Conservation (phyloP, 2,888 invertebrate genomes). For the Caenorhabditis japonica region DNA sequence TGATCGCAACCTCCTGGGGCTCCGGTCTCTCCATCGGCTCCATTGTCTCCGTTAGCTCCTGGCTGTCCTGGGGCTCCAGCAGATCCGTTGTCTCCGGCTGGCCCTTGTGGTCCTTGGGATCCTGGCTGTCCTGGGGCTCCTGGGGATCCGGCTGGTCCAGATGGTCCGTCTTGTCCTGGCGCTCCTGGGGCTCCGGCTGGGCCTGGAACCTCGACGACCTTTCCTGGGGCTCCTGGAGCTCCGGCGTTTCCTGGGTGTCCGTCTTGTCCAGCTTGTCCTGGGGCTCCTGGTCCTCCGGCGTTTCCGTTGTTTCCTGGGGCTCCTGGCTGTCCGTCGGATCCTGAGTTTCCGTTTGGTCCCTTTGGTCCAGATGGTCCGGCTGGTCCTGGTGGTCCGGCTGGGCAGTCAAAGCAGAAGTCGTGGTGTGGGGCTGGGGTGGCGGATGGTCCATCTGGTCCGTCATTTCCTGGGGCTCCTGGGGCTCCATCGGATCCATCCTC, state of each 20-base stretch:
- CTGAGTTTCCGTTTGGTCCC: constrained; percentile 70
- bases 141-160: constrained; percentile 58
- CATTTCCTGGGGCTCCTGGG: constrained; percentile 67
- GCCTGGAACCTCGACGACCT: constrained; percentile 55
- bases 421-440: constrained; percentile 62
- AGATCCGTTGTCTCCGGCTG: too few relatives aligned
- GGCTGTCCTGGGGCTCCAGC: constrained; percentile 66
- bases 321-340: too few relatives aligned
- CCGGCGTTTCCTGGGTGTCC: constrained; percentile 65
- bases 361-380: constrained; percentile 66
- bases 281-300: constrained; percentile 58
- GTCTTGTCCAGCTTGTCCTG: constrained; percentile 59
- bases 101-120: constrained; percentile 62
- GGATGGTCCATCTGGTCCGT: constrained; percentile 69
- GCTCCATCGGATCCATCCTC: constrained; percentile 64
- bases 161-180: constrained; percentile 60
- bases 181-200: constrained; percentile 61
- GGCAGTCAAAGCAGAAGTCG: constrained; percentile 67
- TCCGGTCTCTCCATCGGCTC: too few relatives aligned
- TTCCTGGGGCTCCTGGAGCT: constrained; percentile 64
- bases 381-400: constrained; percentile 61
- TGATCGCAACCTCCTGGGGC: too few relatives aligned
- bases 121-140: constrained; percentile 57
- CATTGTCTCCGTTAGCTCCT: constrained; percentile 56
- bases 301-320: constrained; percentile 61